Evolutionary conservation across 2,888 invertebrate genomes (phyloP).

Genomic region (Ctena decussata): DNA sequence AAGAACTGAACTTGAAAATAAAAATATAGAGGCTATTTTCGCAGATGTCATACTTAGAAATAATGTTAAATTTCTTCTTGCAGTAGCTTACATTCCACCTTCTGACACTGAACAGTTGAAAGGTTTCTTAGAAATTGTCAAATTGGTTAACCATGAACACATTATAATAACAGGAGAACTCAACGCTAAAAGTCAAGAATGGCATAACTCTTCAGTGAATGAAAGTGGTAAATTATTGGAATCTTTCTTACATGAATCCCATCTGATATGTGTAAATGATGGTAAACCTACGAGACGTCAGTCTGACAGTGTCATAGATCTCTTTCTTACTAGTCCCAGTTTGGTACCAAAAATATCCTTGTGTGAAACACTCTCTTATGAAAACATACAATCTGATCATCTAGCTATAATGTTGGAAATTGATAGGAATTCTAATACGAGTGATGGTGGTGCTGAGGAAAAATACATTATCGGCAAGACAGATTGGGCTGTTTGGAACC

Average conservation of each 20-base stretch:
- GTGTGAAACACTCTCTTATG: slow-evolving; percentile 26
- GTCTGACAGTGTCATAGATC: slow-evolving; percentile 29
- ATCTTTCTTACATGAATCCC: neutral
- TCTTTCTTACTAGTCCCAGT: neutral
- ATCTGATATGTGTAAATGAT: too few species aligned
- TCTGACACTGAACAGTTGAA: neutral
- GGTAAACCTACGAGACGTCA: too few species aligned
- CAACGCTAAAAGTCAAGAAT: too few species aligned
- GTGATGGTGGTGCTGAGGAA: too few species aligned
- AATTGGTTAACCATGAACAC: neutral
- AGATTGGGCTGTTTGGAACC: neutral
- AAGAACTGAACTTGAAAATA: neutral
- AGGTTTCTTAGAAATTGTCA: neutral
- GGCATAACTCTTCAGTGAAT: too few species aligned
- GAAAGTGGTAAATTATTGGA: too few species aligned
- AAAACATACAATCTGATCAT: neutral
- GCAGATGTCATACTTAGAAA: neutral
- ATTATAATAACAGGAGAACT: neutral
- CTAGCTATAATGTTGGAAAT: neutral
- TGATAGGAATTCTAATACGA: neutral
- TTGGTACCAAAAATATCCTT: neutral
- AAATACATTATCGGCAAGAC: neutral
- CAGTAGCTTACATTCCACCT: neutral
- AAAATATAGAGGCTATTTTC: too few species aligned
- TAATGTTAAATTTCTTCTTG: neutral